Evolutionary conservation across 2,797 vertebrate genomes (phyloP).

Genomic region (Salmo trutta): DNA sequence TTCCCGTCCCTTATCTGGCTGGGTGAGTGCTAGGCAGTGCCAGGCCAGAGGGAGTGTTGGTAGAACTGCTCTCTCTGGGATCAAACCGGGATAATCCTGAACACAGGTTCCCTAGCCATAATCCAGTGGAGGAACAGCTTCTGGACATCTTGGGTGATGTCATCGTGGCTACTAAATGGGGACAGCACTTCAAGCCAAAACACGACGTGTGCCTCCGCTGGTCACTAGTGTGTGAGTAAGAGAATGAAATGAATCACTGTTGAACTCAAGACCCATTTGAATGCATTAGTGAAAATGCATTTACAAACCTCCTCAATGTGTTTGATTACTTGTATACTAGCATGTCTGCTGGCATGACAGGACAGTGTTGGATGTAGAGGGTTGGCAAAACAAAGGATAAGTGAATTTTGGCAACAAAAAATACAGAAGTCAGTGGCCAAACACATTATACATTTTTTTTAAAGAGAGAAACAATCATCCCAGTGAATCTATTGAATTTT

Average conservation of each 20-base stretch:
- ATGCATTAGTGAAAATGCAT: background rate
- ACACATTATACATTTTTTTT: background rate
- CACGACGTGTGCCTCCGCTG: no score
- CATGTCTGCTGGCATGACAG: background rate
- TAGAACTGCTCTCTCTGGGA: background rate
- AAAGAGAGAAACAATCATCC: background rate
- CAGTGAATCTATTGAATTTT: background rate
- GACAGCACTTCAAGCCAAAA: background rate
- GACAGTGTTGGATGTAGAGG: background rate
- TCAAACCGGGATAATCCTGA: constrained; percentile 2
- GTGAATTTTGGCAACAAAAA: background rate
- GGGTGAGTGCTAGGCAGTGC: background rate
- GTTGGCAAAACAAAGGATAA: constrained; percentile 1
- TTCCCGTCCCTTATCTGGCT: background rate
- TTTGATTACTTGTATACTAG: background rate
- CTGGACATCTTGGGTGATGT: background rate
- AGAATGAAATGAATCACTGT: background rate
- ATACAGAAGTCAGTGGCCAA: background rate
- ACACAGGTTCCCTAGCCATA: background rate
- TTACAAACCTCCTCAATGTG: background rate
- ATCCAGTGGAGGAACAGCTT: background rate
- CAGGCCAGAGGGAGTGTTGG: background rate
- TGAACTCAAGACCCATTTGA: background rate
- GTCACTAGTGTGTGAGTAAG: background rate
- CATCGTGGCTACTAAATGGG: background rate